phyloP scores from a whole-genome alignment of 2,797 vertebrate genomes.

The Erethizon dorsatum region DNA sequence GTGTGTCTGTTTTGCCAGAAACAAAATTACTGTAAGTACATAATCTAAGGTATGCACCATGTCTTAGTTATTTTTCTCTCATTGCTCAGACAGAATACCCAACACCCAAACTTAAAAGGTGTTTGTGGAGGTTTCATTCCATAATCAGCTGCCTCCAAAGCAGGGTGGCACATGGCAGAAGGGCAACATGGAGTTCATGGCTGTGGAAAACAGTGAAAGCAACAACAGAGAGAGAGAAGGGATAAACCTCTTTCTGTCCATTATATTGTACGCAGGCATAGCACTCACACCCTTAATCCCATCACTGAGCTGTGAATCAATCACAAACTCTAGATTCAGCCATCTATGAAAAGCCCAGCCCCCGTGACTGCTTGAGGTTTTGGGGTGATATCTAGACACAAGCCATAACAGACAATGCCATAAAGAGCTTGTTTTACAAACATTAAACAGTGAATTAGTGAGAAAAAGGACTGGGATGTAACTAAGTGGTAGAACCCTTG shows the following conservation, averaged over 20 bases:
- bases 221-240: background rate
- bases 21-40: background rate
- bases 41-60: background rate
- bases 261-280: background rate
- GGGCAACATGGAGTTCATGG: too few relatives aligned
- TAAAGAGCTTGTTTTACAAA: slow-evolving; percentile 37
- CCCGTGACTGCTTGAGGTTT: background rate
- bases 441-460: background rate
- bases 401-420: background rate
- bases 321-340: background rate
- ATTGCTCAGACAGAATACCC: too few relatives aligned
- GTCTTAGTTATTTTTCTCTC: background rate
- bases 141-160: too few relatives aligned
- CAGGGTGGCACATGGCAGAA: too few relatives aligned
- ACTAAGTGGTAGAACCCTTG: background rate
- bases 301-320: background rate
- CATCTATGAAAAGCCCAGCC: background rate
- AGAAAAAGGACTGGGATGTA: background rate
- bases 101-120: too few relatives aligned
- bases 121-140: too few relatives aligned
- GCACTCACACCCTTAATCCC: background rate
- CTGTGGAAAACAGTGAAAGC: background rate
- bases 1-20: background rate
- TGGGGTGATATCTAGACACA: background rate
- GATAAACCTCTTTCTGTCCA: background rate